Evolutionary conservation across 2,113 vertebrate species (phyloP), one percentile per base, ranked within the genome.

Genomic region (Phalacrocorax carbo): DNA sequence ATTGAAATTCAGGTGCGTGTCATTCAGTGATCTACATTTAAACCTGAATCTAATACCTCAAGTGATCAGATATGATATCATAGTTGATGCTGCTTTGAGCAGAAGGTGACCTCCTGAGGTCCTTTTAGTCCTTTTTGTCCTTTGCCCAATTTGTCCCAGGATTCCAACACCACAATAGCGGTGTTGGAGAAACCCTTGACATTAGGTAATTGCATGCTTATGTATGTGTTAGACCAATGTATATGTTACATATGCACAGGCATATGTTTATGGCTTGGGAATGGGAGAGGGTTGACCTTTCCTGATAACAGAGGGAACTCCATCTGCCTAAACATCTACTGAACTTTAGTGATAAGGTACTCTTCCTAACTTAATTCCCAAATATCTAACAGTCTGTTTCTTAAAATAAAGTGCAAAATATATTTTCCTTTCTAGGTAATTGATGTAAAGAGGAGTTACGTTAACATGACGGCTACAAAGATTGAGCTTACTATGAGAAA

Each of bases 391-490:
- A 68, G 32, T 82, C 10, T 34, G 8, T 27, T 48, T 55, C 44
- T 78, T 85, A 40, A 84, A 66, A 0, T n/a, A 30, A 88, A 77
- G 11, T 16, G 7, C 75, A 52, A 81, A 73, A 44, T 49, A 0
- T 21, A 2, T 86, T 72, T 84, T 96, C 17, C 86, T 11, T 94
- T 94, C 8, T 51, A 99, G 99, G 99, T 99, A 66, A 99, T 99
- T 1, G 99, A 99, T 44, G 98, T 99, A 27, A 99, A 98, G 82
- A 99, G 99, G 97, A 99, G 99, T 92, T 95, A 98, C 0, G 98
- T 99, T 68, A 99, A 98, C 96, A 99, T 99, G 99, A 99, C 99
- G 3, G 99, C 99, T 25, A 98, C 99, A 13, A 99, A 99, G 97
- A 99, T 99, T 44, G 99, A 99, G 96, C 97, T 99, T 18, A 97